Conservation (phyloP, 2,888 invertebrate species). For the Chrysolina americana region DNA sequence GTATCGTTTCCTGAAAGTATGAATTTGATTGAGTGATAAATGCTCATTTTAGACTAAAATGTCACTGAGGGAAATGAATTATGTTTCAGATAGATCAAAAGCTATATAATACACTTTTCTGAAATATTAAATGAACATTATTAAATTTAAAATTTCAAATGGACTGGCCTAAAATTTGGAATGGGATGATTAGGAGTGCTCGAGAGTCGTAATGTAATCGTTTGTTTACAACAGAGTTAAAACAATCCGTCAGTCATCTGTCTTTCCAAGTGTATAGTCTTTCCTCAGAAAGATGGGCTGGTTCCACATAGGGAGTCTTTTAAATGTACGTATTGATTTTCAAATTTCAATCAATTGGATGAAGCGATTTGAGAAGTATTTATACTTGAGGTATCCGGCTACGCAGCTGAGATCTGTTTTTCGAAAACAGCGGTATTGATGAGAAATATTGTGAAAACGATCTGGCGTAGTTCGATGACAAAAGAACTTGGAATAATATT, state of each 20-base stretch:
- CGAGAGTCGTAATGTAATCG: constrained; percentile 60
- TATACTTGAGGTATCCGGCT: background rate
- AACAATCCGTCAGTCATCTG: constrained; percentile 71
- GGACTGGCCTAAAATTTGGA: constrained; percentile 12
- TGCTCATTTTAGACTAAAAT: no score
- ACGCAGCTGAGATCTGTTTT: no score
- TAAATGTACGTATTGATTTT: constrained; percentile 19
- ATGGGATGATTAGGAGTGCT: constrained; percentile 23
- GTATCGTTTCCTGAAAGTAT: no score
- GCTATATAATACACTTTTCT: no score
- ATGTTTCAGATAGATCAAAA: background rate
- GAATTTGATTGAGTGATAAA: no score
- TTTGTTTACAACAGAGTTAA: constrained; percentile 69
- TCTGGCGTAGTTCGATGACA: no score
- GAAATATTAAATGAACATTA: background rate
- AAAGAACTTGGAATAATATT: no score
- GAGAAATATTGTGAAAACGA: no score
- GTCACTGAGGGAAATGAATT: no score
- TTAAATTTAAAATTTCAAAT: background rate
- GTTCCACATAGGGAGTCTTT: constrained; percentile 27
- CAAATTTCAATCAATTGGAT: constrained; percentile 21
- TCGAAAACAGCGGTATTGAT: no score
- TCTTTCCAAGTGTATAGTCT: constrained; percentile 67
- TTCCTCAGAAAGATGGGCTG: constrained; percentile 27
- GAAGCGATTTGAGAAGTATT: background rate